A percentile compares a stretch with the other conserved stretches of the same genome.
These are phyloP conservation scores for Eupithecia inturbata DNA, from an alignment of 2,888 invertebrate species.

Conservation along the genomic window DNA sequence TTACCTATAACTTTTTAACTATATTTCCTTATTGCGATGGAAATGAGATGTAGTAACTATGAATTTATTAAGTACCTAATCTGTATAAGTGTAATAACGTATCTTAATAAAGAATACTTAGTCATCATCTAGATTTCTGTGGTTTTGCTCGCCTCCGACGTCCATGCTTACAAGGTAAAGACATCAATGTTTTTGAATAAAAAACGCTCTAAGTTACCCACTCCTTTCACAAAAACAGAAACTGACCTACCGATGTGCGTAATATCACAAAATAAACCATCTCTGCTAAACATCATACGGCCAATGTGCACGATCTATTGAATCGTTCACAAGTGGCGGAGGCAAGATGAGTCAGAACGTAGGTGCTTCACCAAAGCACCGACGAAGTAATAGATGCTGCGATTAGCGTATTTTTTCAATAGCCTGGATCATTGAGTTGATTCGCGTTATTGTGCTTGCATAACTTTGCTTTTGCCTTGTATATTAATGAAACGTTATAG, in stretches of 20 bases:
- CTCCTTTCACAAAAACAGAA: neutral
- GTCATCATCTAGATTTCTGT: too few relatives aligned
- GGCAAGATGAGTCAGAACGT: slow-evolving; percentile 22
- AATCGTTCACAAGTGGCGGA: slow-evolving; percentile 16
- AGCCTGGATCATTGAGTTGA: slow-evolving; percentile 16
- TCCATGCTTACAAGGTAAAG: too few relatives aligned
- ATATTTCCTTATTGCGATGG: too few relatives aligned
- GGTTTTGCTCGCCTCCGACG: too few relatives aligned
- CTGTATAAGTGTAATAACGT: too few relatives aligned
- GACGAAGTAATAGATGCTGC: slow-evolving; percentile 31
- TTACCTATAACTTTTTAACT: too few relatives aligned
- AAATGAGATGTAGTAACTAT: too few relatives aligned
- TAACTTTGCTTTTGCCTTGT: neutral
- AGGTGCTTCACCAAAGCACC: slow-evolving; percentile 13
- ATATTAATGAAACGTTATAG: neutral
- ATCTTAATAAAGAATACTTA: too few relatives aligned
- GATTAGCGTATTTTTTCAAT: slow-evolving; percentile 35
- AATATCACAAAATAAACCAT: neutral
- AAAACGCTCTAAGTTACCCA: neutral
- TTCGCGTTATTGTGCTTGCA: slow-evolving; percentile 6
- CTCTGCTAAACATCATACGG: neutral
- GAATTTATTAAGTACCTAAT: too few relatives aligned
- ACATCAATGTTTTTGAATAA: too few relatives aligned
- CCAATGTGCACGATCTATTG: neutral
- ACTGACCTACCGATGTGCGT: neutral